These are phyloP conservation scores for Neria commutata DNA, from an alignment of 2,888 invertebrate genomes.

Conservation along the genomic window DNA sequence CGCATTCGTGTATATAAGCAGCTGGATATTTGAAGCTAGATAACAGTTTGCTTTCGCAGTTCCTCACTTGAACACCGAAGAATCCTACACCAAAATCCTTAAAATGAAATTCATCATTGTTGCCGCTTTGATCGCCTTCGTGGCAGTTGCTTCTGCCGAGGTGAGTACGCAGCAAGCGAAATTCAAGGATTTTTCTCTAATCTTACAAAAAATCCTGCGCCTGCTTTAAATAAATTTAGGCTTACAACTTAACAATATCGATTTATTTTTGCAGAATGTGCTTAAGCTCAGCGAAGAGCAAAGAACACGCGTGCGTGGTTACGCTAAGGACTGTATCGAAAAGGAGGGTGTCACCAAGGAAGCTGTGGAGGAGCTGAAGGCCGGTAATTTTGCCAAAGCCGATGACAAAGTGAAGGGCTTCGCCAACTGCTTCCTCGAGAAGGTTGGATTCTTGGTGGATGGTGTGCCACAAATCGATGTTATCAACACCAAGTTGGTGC, in stretches of 20 bases:
- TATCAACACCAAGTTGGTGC: conserved; percentile 35
- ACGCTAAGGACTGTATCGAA: conserved; percentile 39
- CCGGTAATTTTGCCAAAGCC: conserved; percentile 39
- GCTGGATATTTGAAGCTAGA: too few species aligned
- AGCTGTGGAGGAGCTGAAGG: conserved; percentile 38
- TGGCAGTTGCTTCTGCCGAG: conserved; percentile 35
- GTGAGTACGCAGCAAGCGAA: conserved; percentile 36
- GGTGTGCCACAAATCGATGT: conserved; percentile 43
- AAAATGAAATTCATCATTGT: conserved; percentile 44
- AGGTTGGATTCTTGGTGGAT: conserved; percentile 45
- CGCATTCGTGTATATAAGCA: too few species aligned
- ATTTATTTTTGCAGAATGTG: conserved; percentile 36
- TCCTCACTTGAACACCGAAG: too few species aligned
- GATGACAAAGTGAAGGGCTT: conserved; percentile 50
- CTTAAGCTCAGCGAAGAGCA: conserved; percentile 44
- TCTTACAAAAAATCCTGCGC: too few species aligned
- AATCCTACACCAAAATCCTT: too few species aligned
- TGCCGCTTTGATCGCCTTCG: conserved; percentile 38
- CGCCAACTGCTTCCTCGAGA: conserved; percentile 54
- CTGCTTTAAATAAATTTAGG: too few species aligned
- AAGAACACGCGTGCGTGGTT: conserved; percentile 38
- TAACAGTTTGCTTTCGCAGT: too few species aligned
- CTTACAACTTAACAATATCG: too few species aligned
- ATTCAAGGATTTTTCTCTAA: conserved; percentile 1
- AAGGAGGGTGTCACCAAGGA: conserved; percentile 39